Percentiles rank a stretch among this genome's conserved stretches.
phyloP scores from a whole-genome alignment of 2,113 vertebrate species.

The Epinephelus lanceolatus region DNA sequence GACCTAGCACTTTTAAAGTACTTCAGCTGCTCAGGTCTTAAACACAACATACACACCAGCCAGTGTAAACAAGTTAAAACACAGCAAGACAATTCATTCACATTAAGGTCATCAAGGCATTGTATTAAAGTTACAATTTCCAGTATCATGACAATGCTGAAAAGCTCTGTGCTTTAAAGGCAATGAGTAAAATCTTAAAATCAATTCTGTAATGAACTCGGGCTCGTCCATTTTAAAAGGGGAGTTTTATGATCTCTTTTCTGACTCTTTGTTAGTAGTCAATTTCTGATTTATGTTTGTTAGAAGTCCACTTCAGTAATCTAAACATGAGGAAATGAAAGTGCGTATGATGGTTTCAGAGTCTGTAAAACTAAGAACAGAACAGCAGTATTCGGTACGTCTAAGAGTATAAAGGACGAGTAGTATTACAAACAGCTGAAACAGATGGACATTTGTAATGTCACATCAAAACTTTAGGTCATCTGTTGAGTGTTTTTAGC shows the following conservation, averaged over 20 bases:
- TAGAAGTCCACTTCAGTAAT: not conserved
- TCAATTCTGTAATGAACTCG: not conserved
- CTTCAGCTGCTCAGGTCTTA: not conserved
- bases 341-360: no score
- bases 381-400: no score
- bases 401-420: no score
- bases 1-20: not conserved
- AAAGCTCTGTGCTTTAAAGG: no score
- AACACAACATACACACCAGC: not conserved
- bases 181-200: not conserved
- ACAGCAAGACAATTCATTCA: not conserved
- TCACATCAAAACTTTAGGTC: no score
- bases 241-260: not conserved
- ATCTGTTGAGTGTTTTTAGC: no score
- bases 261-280: not conserved
- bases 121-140: no score
- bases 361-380: no score
- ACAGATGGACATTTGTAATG: no score
- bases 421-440: no score
- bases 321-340: no score
- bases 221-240: not conserved
- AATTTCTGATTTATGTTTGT: not conserved
- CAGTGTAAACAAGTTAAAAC: not conserved
- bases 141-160: no score
- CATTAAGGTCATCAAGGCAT: not conserved